Evolutionary conservation across 2,797 vertebrate genomes (phyloP).

Genomic region (Rhyacichthys aspro): DNA sequence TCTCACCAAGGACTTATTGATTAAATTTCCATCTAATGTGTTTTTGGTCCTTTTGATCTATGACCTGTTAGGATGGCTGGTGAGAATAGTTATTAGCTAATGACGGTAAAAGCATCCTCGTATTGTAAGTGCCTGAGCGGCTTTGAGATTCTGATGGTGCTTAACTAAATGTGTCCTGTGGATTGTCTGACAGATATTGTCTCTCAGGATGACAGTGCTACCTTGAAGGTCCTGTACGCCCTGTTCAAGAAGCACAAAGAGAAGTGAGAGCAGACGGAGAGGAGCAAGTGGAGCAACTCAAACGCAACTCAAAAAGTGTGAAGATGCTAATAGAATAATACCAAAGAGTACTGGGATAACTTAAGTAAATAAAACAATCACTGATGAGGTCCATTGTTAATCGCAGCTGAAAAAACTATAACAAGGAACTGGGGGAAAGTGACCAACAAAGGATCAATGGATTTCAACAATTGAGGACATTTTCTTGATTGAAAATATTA

Average conservation of each 20-base stretch:
- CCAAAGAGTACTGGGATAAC: not conserved
- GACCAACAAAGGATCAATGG: too few species aligned
- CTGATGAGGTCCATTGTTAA: not conserved
- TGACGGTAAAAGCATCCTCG: slow-evolving; percentile 40
- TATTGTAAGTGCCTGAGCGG: slow-evolving; percentile 26
- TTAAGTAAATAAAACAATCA: not conserved
- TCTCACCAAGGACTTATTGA: slow-evolving; percentile 53
- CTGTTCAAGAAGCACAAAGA: slow-evolving; percentile 86
- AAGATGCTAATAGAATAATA: not conserved
- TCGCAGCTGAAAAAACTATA: too few species aligned
- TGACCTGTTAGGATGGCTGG: slow-evolving; percentile 46
- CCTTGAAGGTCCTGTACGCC: slow-evolving; percentile 85
- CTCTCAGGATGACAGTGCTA: slow-evolving; percentile 81
- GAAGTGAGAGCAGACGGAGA: slow-evolving; percentile 3
- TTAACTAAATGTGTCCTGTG: slow-evolving; percentile 35
- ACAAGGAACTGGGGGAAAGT: too few species aligned
- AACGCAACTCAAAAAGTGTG: not conserved
- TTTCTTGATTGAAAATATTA: too few species aligned
- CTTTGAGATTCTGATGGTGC: slow-evolving; percentile 19
- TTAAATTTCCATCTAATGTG: slow-evolving; percentile 49
- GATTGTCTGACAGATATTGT: slow-evolving; percentile 84
- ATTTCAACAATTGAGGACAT: too few species aligned
- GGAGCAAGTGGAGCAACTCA: not conserved
- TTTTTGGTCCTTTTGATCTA: slow-evolving; percentile 48
- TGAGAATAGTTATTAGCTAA: slow-evolving; percentile 45